Conservation (phyloP, 2,113 vertebrate genomes). For the Ramphastos sulfuratus region DNA sequence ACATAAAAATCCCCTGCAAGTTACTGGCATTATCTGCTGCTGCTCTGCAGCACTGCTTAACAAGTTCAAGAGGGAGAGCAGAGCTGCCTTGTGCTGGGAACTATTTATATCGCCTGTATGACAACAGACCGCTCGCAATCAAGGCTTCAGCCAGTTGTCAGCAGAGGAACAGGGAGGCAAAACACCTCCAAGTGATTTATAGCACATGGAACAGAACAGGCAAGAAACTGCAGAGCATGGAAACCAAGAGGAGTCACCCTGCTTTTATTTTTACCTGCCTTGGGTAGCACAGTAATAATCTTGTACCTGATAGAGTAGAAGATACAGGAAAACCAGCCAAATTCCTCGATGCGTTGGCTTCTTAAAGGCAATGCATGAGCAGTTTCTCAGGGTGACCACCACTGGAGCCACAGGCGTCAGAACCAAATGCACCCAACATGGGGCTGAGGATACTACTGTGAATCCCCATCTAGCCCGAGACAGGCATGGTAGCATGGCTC, state of each 20-base stretch:
- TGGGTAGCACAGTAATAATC: neutral
- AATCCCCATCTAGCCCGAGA: neutral
- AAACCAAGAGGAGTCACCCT: conserved; percentile 36
- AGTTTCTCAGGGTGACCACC: neutral
- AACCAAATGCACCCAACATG: neutral
- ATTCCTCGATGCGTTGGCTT: neutral
- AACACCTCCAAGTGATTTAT: conserved; percentile 66
- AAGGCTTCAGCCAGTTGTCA: conserved; percentile 66
- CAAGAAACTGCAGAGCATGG: conserved; percentile 48
- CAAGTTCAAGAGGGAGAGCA: conserved; percentile 42
- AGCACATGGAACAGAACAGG: conserved; percentile 50
- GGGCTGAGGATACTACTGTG: neutral
- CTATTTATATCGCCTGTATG: conserved; percentile 65
- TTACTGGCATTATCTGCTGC: conserved; percentile 25
- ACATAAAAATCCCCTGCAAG: neutral
- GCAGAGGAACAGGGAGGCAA: conserved; percentile 53
- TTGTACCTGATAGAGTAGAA: neutral
- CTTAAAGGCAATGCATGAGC: neutral
- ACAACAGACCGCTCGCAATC: conserved; percentile 51
- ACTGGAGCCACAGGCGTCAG: neutral
- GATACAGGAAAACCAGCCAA: neutral
- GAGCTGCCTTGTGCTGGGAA: conserved; percentile 7
- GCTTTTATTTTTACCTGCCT: conserved; percentile 51
- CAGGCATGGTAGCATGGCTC: rapidly evolving
- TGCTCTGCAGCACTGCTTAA: conserved; percentile 8